Percentiles rank a stretch among this genome's conserved stretches.
phyloP scores from a whole-genome alignment of 2,113 vertebrate species.

The Rhineura floridana region DNA sequence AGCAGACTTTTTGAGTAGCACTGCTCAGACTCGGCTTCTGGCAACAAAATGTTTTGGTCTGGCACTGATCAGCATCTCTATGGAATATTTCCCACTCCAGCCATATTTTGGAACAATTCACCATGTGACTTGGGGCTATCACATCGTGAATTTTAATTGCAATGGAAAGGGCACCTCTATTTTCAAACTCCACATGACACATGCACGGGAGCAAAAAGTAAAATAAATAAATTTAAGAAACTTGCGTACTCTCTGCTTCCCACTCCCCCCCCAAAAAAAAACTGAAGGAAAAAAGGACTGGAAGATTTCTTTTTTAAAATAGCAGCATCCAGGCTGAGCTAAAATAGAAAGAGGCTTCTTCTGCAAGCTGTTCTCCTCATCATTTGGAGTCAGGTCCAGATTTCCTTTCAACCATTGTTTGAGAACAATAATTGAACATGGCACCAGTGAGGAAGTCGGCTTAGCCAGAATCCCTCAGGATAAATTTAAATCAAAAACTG shows the following conservation, averaged over 20 bases:
- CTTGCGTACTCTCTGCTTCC: background rate
- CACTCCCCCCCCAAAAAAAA: background rate
- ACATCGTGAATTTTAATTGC: background rate
- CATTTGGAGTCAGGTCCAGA: slow-evolving; percentile 37
- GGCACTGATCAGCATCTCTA: background rate
- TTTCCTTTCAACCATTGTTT: slow-evolving; percentile 36
- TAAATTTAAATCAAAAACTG: slow-evolving; percentile 51
- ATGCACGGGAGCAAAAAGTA: background rate
- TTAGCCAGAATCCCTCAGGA: slow-evolving; percentile 42
- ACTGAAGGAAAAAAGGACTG: background rate
- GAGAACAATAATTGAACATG: slow-evolving; percentile 51
- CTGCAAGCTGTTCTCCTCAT: background rate
- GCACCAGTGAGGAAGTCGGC: slow-evolving; percentile 24
- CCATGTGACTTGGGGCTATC: too few species aligned
- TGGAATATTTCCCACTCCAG: background rate
- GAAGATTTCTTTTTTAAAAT: background rate
- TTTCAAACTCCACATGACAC: background rate
- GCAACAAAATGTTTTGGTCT: background rate
- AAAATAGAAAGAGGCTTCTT: slow-evolving; percentile 2
- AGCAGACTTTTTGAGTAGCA: background rate
- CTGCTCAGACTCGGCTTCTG: background rate
- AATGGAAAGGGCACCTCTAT: background rate
- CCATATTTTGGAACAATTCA: background rate
- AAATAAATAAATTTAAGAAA: background rate
- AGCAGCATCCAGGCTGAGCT: background rate